Conservation (phyloP, 2,113 vertebrate species). For the Cyprinodon variegatus region DNA sequence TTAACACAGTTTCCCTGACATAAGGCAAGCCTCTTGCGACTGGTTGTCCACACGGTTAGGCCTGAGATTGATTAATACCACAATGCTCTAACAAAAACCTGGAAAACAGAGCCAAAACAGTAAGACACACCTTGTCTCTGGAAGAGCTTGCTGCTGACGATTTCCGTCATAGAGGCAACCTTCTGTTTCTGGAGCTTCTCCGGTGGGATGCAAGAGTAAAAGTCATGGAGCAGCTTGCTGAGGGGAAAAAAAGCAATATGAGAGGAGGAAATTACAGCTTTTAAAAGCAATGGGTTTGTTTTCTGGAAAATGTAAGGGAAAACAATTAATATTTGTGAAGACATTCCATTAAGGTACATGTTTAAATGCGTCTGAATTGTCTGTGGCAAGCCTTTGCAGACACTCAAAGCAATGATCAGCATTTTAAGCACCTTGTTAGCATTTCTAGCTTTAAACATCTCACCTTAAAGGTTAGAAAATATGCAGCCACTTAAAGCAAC, state of each 20-base stretch:
- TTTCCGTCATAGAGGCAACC: conserved; percentile 95
- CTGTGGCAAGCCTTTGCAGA: not conserved
- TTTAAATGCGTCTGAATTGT: not conserved
- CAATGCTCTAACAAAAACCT: not conserved
- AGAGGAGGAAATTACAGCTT: not conserved
- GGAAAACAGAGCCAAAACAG: not conserved
- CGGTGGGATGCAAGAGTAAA: conserved; percentile 92
- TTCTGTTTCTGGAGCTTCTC: conserved; percentile 94
- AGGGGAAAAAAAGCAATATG: conserved; percentile 17
- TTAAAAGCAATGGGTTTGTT: conserved; percentile 11
- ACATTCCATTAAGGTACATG: not conserved
- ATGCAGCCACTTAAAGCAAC: conserved; percentile 17
- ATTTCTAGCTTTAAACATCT: not conserved
- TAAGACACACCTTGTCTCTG: conserved; percentile 87
- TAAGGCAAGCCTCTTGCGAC: not conserved
- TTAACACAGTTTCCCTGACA: conserved; percentile 14
- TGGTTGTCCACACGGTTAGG: not conserved
- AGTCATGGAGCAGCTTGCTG: conserved; percentile 93
- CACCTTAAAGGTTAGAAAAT: conserved; percentile 5
- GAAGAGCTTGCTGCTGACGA: conserved; percentile 92
- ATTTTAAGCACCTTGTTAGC: not conserved
- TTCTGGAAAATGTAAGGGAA: conserved; percentile 10
- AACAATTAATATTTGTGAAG: not conserved
- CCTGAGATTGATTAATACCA: not conserved
- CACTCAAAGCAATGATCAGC: not conserved